Evolutionary conservation across 2,888 invertebrate species (phyloP).

Genomic region (Molorchus minor): DNA sequence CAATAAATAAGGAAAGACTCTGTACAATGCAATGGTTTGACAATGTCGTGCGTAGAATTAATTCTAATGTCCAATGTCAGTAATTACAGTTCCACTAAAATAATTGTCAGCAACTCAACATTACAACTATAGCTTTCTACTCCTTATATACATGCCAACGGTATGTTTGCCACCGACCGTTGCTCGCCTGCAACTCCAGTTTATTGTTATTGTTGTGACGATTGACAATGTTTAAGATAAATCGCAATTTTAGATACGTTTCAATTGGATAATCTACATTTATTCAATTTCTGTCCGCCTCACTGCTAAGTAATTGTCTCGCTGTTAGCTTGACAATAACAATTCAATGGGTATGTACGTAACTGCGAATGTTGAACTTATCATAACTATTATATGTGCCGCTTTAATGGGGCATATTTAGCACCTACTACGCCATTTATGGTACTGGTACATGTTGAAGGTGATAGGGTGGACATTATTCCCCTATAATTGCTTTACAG

Average conservation of each 20-base stretch:
- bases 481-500: no score
- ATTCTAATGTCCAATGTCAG: no score
- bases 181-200: constrained; percentile 47
- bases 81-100: constrained; percentile 56
- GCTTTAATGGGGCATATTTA: background rate
- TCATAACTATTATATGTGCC: constrained; percentile 1
- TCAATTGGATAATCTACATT: constrained; percentile 53
- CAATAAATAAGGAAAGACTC: no score
- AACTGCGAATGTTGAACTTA: constrained; percentile 8
- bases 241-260: constrained; percentile 55
- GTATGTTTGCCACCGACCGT: constrained; percentile 49
- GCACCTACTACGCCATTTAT: background rate
- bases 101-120: constrained; percentile 58
- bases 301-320: constrained; percentile 44
- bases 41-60: no score
- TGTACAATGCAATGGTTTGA: no score
- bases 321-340: constrained; percentile 39
- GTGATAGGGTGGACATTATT: no score
- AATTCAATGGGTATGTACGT: constrained; percentile 31
- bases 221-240: constrained; percentile 58
- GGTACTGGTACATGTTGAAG: no score
- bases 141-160: constrained; percentile 37
- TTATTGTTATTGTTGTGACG: constrained; percentile 56
- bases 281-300: constrained; percentile 50
- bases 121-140: no score